Percentiles rank a stretch among this genome's conserved stretches.
phyloP scores from a whole-genome alignment of 2,888 invertebrate genomes.

The Amblyjoppa fuscipennis region DNA sequence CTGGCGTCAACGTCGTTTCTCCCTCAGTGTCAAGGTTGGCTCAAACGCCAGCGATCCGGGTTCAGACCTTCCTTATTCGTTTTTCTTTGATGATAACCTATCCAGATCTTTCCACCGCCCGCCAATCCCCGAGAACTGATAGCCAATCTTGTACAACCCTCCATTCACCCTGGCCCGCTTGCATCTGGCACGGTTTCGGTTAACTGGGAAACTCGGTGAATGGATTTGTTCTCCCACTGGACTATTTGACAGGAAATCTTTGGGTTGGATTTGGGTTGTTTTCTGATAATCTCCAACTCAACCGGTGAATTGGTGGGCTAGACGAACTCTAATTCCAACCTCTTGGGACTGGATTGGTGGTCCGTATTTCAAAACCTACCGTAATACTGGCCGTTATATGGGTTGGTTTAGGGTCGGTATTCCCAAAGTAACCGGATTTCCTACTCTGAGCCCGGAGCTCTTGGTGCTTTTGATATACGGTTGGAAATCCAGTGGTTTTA shows the following conservation, averaged over 20 bases:
- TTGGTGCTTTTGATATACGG: too few species aligned
- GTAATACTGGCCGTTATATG: neutral
- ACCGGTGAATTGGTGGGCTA: neutral
- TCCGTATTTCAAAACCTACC: too few species aligned
- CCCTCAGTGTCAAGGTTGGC: constrained; percentile 63
- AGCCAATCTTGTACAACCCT: constrained; percentile 19
- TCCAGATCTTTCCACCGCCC: neutral
- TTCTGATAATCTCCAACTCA: neutral
- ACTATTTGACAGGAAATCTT: too few species aligned
- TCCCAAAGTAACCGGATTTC: neutral
- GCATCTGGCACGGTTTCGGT: too few species aligned
- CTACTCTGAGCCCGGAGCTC: too few species aligned
- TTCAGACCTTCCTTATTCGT: neutral
- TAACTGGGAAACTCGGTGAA: too few species aligned
- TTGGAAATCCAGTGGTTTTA: too few species aligned
- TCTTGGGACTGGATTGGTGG: too few species aligned
- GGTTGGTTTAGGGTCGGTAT: too few species aligned
- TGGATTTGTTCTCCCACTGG: too few species aligned
- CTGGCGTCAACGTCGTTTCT: constrained; percentile 1
- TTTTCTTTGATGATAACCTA: neutral
- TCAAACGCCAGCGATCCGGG: constrained; percentile 25
- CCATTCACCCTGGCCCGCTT: neutral
- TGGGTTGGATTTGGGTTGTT: too few species aligned
- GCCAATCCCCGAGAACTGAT: constrained; percentile 34
- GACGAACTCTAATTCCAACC: too few species aligned